Conservation (phyloP, 2,113 vertebrate genomes). For the Poeciliopsis occidentalis region DNA sequence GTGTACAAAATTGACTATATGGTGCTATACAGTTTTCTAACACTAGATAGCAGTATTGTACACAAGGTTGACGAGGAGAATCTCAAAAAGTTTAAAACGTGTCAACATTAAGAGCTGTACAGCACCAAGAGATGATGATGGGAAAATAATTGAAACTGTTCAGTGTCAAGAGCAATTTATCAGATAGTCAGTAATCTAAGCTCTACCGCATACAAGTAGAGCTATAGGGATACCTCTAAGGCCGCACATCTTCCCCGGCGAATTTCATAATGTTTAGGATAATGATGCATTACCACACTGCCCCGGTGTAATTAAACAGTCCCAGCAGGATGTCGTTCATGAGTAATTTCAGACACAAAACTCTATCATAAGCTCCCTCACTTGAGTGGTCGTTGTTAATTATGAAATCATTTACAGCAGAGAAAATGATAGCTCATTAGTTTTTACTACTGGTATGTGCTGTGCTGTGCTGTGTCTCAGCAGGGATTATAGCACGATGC, state of each 20-base stretch:
- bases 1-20: conserved; percentile 55
- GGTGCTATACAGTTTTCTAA: conserved; percentile 58
- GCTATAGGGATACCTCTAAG: conserved; percentile 36
- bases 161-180: conserved; percentile 47
- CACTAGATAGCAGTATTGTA: conserved; percentile 75
- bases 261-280: conserved; percentile 39
- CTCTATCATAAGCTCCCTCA: conserved; percentile 60
- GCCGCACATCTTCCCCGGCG: conserved; percentile 30
- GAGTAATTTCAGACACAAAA: conserved; percentile 49
- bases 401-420: conserved; percentile 65
- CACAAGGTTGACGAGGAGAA: conserved; percentile 33
- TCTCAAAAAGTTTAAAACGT: conserved; percentile 17
- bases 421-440: conserved; percentile 72
- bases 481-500: conserved; percentile 53
- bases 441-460: conserved; percentile 67
- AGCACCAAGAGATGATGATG: conserved; percentile 30
- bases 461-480: conserved; percentile 47
- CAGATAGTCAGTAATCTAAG: conserved; percentile 55
- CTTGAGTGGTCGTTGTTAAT: conserved; percentile 69
- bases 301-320: conserved; percentile 45
- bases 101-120: conserved; percentile 31
- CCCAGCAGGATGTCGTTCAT: conserved; percentile 32
- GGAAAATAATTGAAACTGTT: conserved; percentile 32
- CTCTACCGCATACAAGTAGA: conserved; percentile 7
- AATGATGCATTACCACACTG: conserved; percentile 38